phyloP scores from a whole-genome alignment of 2,888 invertebrate species.

The Notodonta ziczac region DNA sequence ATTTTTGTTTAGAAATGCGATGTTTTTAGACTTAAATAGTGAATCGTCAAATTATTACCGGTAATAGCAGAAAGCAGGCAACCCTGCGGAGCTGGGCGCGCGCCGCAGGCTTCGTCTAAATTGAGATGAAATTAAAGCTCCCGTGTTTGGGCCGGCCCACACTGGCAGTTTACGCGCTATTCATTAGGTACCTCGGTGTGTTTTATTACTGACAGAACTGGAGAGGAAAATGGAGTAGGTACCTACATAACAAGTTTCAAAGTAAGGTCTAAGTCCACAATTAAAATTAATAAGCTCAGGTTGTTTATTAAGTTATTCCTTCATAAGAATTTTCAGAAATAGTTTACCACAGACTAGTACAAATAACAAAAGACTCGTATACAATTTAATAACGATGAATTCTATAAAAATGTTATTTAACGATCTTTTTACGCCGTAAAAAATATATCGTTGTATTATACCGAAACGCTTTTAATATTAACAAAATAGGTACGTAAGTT shows the following conservation, averaged over 20 bases:
- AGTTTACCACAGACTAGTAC: too few relatives aligned
- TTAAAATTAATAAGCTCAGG: too few relatives aligned
- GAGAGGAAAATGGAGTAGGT: too few relatives aligned
- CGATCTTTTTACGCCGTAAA: constrained; percentile 4
- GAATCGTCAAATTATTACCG: not conserved
- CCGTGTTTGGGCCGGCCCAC: not conserved
- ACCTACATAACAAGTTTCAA: too few relatives aligned
- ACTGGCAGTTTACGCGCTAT: not conserved
- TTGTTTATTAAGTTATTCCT: too few relatives aligned
- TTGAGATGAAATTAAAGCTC: not conserved
- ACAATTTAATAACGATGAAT: not conserved
- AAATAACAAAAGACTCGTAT: too few relatives aligned
- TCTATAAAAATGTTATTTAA: constrained; percentile 1
- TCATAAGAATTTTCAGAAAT: too few relatives aligned
- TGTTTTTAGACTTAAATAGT: too few relatives aligned
- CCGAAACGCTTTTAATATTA: constrained; percentile 14
- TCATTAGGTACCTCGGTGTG: not conserved
- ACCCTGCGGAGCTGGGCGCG: not conserved
- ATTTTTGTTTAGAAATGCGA: too few relatives aligned
- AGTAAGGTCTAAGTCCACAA: too few relatives aligned
- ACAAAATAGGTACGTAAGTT: constrained; percentile 15
- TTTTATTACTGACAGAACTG: not conserved
- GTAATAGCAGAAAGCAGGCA: not conserved
- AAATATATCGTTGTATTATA: constrained; percentile 2
- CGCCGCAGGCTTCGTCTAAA: not conserved